Conservation (phyloP, 2,113 vertebrate genomes). For the Todiramphus saurophagus region DNA sequence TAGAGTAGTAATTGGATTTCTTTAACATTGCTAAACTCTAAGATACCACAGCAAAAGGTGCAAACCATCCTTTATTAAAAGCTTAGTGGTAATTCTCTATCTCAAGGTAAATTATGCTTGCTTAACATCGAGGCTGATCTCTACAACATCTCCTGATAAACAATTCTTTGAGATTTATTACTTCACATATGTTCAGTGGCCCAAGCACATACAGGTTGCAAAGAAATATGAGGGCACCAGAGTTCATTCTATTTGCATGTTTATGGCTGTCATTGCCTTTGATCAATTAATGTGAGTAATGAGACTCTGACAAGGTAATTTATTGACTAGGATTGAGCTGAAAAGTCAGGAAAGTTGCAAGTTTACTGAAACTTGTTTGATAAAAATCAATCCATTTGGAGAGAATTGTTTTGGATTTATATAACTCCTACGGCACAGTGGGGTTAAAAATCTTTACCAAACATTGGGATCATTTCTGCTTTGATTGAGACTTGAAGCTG, state of each 20-base stretch:
- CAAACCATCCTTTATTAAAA: background rate
- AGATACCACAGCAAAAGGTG: background rate
- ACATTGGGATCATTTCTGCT: background rate
- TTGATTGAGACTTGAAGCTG: background rate
- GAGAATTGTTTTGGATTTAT: background rate
- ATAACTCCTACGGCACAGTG: background rate
- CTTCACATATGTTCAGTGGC: conserved; percentile 29
- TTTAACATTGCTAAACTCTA: background rate
- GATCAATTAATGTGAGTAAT: conserved; percentile 51
- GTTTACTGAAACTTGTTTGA: background rate
- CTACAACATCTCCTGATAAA: conserved; percentile 23
- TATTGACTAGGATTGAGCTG: conserved; percentile 29
- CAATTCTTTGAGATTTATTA: conserved; percentile 47
- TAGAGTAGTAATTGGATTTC: background rate
- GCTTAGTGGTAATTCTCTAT: background rate
- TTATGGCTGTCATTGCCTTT: conserved; percentile 47
- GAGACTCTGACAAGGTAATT: conserved; percentile 32
- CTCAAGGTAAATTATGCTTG: conserved; percentile 6
- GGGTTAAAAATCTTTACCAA: conserved; percentile 3
- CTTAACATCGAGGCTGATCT: conserved; percentile 25
- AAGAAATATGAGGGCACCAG: conserved; percentile 5
- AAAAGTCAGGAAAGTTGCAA: conserved; percentile 21
- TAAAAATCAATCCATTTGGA: conserved; percentile 13
- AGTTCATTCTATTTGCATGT: conserved; percentile 28
- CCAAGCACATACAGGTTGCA: conserved; percentile 14